phyloP scores from a whole-genome alignment of 1,140 invertebrate genomes.

The Melanaphis sacchari region DNA sequence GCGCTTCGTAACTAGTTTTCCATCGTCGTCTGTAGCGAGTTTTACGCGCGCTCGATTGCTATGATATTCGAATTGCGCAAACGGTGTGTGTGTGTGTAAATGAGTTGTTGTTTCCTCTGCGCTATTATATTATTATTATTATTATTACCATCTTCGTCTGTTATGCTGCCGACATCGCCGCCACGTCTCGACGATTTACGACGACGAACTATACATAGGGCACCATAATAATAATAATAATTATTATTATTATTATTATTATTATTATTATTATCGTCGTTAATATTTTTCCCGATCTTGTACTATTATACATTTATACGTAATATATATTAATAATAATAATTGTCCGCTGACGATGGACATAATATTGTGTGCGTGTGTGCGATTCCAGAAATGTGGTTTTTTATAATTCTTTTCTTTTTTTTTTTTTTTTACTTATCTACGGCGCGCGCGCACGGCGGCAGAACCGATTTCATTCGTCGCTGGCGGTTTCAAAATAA shows the following conservation, averaged over 20 bases:
- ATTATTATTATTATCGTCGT: slow-evolving; percentile 6
- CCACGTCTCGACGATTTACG: slow-evolving; percentile 5
- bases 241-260: no score
- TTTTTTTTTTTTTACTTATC: neutral
- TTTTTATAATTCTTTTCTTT: no score
- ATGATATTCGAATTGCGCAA: neutral
- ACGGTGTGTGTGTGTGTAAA: neutral
- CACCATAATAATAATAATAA: neutral
- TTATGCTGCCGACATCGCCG: neutral
- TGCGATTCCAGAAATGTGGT: neutral
- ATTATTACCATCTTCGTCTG: neutral
- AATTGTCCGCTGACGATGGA: no score
- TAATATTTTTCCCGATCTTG: neutral
- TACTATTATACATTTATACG: no score
- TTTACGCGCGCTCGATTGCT: neutral
- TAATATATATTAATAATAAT: no score
- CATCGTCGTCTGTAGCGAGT: neutral
- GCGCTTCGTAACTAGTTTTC: slow-evolving; percentile 3
- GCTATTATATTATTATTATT: slow-evolving; percentile 10
- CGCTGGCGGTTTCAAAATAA: neutral
- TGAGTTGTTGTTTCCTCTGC: neutral
- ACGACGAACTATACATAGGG: neutral
- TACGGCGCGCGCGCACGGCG: neutral
- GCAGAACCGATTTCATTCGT: slow-evolving; percentile 22
- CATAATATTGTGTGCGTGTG: neutral